Percentiles rank a stretch among this genome's conserved stretches.
Evolutionary conservation across 2,113 vertebrate species (phyloP).

Genomic region (Phaethornis superciliosus): DNA sequence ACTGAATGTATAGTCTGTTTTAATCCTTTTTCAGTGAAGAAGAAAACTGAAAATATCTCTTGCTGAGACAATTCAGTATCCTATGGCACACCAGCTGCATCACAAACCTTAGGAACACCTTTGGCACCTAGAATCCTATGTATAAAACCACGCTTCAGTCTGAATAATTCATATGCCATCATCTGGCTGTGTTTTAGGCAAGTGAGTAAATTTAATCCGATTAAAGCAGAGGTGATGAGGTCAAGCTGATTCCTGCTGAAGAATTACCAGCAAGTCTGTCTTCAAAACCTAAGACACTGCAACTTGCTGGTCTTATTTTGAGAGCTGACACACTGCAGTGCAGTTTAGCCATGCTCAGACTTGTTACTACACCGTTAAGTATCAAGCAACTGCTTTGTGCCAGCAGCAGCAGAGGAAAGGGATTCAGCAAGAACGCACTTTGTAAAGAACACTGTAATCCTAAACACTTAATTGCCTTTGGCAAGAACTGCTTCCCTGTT

Average conservation of each 20-base stretch:
- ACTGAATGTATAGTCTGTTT: neutral
- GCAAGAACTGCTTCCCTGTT: slow-evolving; percentile 41
- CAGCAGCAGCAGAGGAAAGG: slow-evolving; percentile 31
- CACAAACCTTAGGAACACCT: neutral
- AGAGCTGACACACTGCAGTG: neutral
- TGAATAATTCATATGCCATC: slow-evolving; percentile 15
- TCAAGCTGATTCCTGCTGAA: slow-evolving; percentile 5
- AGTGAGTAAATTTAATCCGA: slow-evolving; percentile 50
- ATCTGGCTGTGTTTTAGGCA: neutral
- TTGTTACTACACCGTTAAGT: slow-evolving; percentile 16
- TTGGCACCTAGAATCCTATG: neutral
- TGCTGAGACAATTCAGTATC: neutral
- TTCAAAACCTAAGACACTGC: neutral
- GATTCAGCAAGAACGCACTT: slow-evolving; percentile 45
- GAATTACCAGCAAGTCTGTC: neutral
- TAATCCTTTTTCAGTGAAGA: neutral
- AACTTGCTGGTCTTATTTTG: neutral
- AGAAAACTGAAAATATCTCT: neutral
- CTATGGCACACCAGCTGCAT: neutral
- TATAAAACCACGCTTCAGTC: neutral
- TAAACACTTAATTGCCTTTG: slow-evolving; percentile 67
- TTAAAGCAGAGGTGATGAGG: slow-evolving; percentile 23
- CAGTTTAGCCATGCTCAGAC: slow-evolving; percentile 33
- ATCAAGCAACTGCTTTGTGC: slow-evolving; percentile 42
- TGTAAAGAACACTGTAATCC: slow-evolving; percentile 56